Percentiles rank a stretch among this genome's conserved stretches.
These are phyloP conservation scores for Liposcelis brunnea DNA, from an alignment of 2,888 invertebrate species.

Conservation along the genomic window DNA sequence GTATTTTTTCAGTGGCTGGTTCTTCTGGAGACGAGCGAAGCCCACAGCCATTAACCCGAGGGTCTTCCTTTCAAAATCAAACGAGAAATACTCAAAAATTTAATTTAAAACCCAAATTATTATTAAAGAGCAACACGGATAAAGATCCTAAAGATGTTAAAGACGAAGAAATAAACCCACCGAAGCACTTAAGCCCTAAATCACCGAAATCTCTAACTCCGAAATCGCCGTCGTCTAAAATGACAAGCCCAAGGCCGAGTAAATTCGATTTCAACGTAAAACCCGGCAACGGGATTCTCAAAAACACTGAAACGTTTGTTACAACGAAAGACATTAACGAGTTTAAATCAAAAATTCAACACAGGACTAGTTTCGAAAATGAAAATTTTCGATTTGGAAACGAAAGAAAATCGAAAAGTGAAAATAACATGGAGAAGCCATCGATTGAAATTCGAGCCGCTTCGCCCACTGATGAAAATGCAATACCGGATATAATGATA, in stretches of 20 bases:
- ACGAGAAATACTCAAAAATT: slow-evolving; percentile 1
- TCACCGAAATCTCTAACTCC: too few relatives aligned
- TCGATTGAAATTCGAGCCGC: not conserved
- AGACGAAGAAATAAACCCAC: too few relatives aligned
- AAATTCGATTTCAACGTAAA: too few relatives aligned
- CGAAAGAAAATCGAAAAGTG: too few relatives aligned
- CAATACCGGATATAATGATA: not conserved
- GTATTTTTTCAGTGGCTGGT: not conserved
- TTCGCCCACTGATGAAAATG: not conserved
- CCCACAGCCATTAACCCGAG: not conserved
- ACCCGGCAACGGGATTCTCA: not conserved
- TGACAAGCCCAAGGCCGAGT: too few relatives aligned
- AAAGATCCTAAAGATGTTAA: too few relatives aligned
- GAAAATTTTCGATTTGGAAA: not conserved
- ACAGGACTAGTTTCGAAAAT: slow-evolving; percentile 5
- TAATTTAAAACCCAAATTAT: slow-evolving; percentile 3
- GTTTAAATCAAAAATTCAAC: slow-evolving; percentile 4
- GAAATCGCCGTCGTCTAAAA: too few relatives aligned
- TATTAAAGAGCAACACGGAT: not conserved
- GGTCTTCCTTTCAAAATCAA: slow-evolving; percentile 1
- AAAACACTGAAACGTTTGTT: slow-evolving; percentile 2
- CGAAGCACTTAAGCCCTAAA: too few relatives aligned
- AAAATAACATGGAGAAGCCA: too few relatives aligned
- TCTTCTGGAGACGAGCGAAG: slow-evolving; percentile 7
- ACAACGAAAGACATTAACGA: slow-evolving; percentile 6